phyloP scores from a whole-genome alignment of 2,797 vertebrate species.

The Psittacula echo region DNA sequence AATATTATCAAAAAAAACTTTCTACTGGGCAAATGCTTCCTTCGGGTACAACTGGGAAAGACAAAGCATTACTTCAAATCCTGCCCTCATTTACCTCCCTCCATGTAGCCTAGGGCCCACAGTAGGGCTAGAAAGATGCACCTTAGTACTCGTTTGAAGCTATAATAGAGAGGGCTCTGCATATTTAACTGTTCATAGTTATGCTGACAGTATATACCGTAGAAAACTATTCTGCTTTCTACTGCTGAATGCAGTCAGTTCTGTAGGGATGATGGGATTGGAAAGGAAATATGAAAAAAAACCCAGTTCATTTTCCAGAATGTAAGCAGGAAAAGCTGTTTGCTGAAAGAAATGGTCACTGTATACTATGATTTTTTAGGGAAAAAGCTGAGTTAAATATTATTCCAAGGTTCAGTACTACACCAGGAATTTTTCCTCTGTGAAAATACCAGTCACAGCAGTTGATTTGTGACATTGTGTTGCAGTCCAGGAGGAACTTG shows the following conservation, averaged over 20 bases:
- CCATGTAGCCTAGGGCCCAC: background rate
- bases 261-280: background rate
- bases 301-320: background rate
- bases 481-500: conserved; percentile 55
- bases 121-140: background rate
- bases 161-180: background rate
- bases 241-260: background rate
- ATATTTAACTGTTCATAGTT: background rate
- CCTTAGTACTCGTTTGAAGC: background rate
- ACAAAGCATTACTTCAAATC: conserved; percentile 9
- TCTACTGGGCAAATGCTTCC: background rate
- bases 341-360: background rate
- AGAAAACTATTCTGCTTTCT: background rate
- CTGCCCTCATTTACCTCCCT: background rate
- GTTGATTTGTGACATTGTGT: conserved; percentile 41
- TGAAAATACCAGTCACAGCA: conserved; percentile 14
- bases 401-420: background rate
- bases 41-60: background rate
- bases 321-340: background rate
- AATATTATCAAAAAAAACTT: background rate
- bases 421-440: conserved; percentile 1
- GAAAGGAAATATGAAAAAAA: background rate
- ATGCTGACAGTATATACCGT: background rate
- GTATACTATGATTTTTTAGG: background rate
- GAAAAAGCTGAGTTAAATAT: conserved; percentile 7